Evolutionary conservation across 2,797 vertebrate species (phyloP).

Genomic region (Momotus momota): DNA sequence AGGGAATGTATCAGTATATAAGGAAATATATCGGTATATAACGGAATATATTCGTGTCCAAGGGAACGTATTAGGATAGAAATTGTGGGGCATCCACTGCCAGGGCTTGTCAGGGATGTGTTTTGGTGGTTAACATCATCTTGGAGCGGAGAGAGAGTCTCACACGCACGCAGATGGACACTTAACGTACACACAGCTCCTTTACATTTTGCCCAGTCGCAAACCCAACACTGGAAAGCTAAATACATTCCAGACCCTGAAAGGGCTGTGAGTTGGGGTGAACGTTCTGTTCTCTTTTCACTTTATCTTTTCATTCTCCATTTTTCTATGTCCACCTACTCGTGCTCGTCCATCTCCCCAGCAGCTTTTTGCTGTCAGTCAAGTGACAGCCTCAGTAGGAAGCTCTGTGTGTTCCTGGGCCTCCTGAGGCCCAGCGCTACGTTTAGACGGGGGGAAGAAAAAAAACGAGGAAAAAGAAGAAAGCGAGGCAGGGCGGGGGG

Average conservation of each 20-base stretch:
- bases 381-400: slow-evolving; percentile 78
- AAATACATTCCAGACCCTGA: not conserved
- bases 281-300: slow-evolving; percentile 45
- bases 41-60: too few relatives aligned
- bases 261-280: slow-evolving; percentile 33
- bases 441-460: slow-evolving; percentile 42
- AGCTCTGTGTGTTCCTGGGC: slow-evolving; percentile 70
- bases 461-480: not conserved
- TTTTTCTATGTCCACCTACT: slow-evolving; percentile 80
- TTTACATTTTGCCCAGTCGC: not conserved
- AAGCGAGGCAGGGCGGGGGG: not conserved
- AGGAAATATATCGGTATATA: too few relatives aligned
- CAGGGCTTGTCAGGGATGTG: not conserved
- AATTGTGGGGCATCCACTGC: not conserved
- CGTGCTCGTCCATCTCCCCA: slow-evolving; percentile 77
- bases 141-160: too few relatives aligned
- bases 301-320: slow-evolving; percentile 58
- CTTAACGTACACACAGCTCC: not conserved
- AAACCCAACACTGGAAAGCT: not conserved
- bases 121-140: too few relatives aligned
- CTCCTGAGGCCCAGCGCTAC: slow-evolving; percentile 71
- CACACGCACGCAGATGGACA: too few relatives aligned
- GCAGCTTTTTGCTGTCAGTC: slow-evolving; percentile 81
- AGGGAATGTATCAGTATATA: too few relatives aligned
- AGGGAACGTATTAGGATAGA: too few relatives aligned